Evolutionary conservation across 2,113 vertebrate genomes (phyloP).

Genomic region (Engystomops pustulosus): DNA sequence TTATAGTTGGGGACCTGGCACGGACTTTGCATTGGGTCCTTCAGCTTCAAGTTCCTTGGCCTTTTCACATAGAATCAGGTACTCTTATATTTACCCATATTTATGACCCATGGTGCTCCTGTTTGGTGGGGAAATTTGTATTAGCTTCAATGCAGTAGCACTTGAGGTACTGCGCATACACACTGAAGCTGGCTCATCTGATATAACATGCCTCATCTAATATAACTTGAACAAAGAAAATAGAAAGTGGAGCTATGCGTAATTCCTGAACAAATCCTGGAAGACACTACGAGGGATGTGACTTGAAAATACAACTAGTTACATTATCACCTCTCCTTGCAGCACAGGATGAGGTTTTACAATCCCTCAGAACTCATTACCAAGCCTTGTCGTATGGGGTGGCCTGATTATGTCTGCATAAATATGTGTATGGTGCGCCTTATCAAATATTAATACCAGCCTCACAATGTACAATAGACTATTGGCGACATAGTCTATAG

Average conservation of each 20-base stretch:
- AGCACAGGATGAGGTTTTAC: neutral
- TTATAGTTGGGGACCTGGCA: no score
- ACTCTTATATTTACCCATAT: no score
- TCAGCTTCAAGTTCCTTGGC: no score
- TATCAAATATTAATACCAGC: constrained; percentile 30
- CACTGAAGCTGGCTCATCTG: no score
- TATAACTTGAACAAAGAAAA: neutral
- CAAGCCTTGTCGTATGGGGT: neutral
- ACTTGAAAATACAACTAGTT: constrained; percentile 1
- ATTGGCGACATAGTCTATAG: neutral
- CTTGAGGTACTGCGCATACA: no score
- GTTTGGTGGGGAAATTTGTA: no score
- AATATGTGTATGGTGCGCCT: constrained; percentile 21
- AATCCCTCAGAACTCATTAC: constrained; percentile 11
- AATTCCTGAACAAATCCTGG: neutral
- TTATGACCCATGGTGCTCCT: no score
- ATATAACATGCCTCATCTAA: no score
- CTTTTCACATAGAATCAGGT: no score
- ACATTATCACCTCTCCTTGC: constrained; percentile 22
- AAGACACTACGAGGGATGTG: neutral
- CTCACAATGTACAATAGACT: constrained; percentile 3
- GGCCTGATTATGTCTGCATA: constrained; percentile 35
- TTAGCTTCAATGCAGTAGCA: no score
- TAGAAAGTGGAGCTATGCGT: neutral
- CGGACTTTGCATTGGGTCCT: no score